phyloP scores from a whole-genome alignment of 2,888 invertebrate species.

The Trachelus stipa region DNA sequence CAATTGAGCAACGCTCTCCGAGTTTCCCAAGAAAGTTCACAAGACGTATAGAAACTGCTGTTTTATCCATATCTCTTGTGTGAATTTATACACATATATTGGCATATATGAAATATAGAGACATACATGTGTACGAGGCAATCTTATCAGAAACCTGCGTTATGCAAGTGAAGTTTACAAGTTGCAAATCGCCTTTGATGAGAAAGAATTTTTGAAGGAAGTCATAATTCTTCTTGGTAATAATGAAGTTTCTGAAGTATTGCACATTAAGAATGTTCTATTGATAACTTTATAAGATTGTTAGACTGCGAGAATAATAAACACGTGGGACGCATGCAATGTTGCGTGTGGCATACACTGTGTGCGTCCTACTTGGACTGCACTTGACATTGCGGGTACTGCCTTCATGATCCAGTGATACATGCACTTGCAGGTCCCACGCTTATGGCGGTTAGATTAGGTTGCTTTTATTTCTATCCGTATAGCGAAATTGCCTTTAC shows the following conservation, averaged over 20 bases:
- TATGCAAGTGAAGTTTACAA: neutral
- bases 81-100: neutral
- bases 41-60: neutral
- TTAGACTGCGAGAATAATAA: neutral
- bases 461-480: neutral
- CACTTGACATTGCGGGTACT: neutral
- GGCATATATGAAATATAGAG: too few relatives aligned
- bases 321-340: neutral
- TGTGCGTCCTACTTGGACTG: neutral
- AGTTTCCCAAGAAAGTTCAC: neutral
- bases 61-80: neutral
- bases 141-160: neutral
- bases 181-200: neutral
- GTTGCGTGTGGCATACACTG: neutral
- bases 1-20: neutral
- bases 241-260: neutral
- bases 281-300: neutral
- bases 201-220: neutral
- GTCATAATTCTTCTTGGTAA: neutral
- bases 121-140: neutral
- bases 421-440: neutral
- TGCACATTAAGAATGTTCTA: neutral
- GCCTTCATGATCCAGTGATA: neutral
- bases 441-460: neutral
- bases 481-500: neutral